Percentiles rank a stretch among this genome's conserved stretches.
phyloP scores from a whole-genome alignment of 1,140 invertebrate species.

The Euschistus heros region DNA sequence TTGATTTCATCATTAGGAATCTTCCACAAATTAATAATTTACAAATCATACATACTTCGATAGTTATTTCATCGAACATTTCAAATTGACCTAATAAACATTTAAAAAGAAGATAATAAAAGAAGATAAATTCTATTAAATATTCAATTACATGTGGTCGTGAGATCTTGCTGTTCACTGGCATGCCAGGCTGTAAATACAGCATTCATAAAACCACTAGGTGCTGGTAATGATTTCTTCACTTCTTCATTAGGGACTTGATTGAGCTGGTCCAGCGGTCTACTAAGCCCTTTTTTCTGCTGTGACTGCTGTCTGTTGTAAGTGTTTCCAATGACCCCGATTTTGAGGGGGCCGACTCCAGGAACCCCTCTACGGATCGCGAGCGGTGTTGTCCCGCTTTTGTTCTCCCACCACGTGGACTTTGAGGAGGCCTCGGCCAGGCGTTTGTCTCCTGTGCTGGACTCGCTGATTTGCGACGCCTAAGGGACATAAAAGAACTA shows the following conservation, averaged over 20 bases:
- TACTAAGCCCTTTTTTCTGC: conserved; percentile 51
- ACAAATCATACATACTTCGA: too few relatives aligned
- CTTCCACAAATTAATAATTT: too few relatives aligned
- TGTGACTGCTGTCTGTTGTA: conserved; percentile 20
- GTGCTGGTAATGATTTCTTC: background rate
- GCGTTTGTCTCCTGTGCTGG: conserved; percentile 35
- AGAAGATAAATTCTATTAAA: background rate
- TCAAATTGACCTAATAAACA: too few relatives aligned
- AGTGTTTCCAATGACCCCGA: background rate
- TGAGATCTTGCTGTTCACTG: conserved; percentile 12
- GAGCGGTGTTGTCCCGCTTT: background rate
- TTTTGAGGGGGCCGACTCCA: conserved; percentile 23
- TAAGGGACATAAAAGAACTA: conserved; percentile 32
- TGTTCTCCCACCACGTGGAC: conserved; percentile 13
- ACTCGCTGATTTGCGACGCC: conserved; percentile 51
- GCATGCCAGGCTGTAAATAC: conserved; percentile 12
- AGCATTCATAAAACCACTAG: conserved; percentile 5
- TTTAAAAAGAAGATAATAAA: background rate
- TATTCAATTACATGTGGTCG: background rate
- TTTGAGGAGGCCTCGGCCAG: conserved; percentile 5
- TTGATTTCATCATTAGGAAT: too few relatives aligned
- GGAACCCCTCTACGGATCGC: conserved; percentile 25
- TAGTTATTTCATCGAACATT: too few relatives aligned
- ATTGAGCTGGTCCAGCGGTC: conserved; percentile 67
- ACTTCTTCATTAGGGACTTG: conserved; percentile 54